These are phyloP conservation scores for Passer montanus DNA, from an alignment of 2,113 vertebrate species.

Conservation along the genomic window DNA sequence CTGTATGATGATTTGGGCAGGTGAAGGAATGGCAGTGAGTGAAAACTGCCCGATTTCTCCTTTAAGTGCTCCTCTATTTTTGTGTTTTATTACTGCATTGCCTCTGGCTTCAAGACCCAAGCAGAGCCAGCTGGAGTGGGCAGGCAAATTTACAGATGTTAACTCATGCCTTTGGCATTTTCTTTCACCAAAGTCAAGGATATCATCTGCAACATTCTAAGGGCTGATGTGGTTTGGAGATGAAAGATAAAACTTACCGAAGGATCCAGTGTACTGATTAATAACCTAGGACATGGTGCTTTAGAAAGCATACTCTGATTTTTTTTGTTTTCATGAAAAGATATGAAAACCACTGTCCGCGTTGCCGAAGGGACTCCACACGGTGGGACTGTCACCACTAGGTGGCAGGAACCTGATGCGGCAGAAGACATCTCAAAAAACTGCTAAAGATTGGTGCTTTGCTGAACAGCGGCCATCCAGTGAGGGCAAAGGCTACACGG, in stretches of 20 bases:
- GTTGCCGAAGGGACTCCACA: background rate
- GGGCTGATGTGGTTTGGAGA: background rate
- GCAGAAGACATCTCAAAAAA: constrained; percentile 1
- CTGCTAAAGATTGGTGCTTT: background rate
- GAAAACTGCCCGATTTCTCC: background rate
- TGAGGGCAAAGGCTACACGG: background rate
- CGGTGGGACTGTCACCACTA: constrained; percentile 60
- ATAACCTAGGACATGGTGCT: background rate
- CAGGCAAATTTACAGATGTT: background rate
- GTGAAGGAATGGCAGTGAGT: background rate
- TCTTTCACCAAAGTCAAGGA: background rate
- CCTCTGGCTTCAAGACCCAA: background rate
- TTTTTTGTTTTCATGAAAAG: background rate
- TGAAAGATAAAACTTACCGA: background rate
- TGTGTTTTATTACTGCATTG: background rate
- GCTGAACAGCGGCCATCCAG: background rate
- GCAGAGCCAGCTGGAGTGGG: background rate
- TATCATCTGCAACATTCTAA: background rate
- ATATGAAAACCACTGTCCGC: background rate
- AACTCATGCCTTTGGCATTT: background rate
- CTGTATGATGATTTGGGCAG: background rate
- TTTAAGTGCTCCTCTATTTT: background rate
- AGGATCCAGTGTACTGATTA: background rate
- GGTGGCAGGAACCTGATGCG: constrained; percentile 76
- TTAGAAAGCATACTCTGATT: background rate